phyloP scores from a whole-genome alignment of 2,888 invertebrate species.

The Druceiella hillmani region DNA sequence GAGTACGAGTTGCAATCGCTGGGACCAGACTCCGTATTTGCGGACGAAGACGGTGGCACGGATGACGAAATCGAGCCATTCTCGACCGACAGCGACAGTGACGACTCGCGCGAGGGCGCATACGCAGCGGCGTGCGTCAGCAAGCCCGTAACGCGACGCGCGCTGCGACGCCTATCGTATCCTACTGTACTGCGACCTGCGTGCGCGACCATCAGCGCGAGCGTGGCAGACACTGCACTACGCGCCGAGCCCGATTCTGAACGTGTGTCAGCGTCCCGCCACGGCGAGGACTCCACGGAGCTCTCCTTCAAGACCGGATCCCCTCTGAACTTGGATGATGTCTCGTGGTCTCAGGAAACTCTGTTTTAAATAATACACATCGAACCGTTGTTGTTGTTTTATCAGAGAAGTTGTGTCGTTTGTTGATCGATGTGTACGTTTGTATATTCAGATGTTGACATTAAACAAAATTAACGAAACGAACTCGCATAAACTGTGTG shows the following conservation, averaged over 20 bases:
- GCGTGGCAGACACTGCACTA: slow-evolving; percentile 13
- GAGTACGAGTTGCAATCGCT: slow-evolving; percentile 68
- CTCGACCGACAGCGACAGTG: slow-evolving; percentile 75
- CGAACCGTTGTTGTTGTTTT: too few relatives aligned
- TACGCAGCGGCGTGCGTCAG: slow-evolving; percentile 34
- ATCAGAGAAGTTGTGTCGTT: too few relatives aligned
- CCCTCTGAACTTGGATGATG: slow-evolving; percentile 35
- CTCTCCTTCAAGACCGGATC: slow-evolving; percentile 31
- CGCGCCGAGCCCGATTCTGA: slow-evolving; percentile 16
- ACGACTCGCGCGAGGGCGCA: slow-evolving; percentile 32
- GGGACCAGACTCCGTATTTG: slow-evolving; percentile 77
- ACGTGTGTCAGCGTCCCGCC: slow-evolving; percentile 26
- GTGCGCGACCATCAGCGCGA: slow-evolving; percentile 20
- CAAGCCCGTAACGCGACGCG: slow-evolving; percentile 40
- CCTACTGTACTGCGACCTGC: slow-evolving; percentile 17
- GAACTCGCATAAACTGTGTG: too few relatives aligned
- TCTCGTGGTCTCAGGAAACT: slow-evolving; percentile 71
- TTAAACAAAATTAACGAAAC: too few relatives aligned
- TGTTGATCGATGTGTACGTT: too few relatives aligned
- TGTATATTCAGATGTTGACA: too few relatives aligned
- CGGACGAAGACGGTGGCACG: slow-evolving; percentile 62
- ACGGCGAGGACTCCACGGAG: slow-evolving; percentile 37
- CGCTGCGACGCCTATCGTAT: slow-evolving; percentile 23
- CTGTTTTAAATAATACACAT: too few relatives aligned
- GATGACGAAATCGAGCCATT: slow-evolving; percentile 82